Evolutionary conservation across 2,113 vertebrate species (phyloP).

Genomic region (Calypte anna): DNA sequence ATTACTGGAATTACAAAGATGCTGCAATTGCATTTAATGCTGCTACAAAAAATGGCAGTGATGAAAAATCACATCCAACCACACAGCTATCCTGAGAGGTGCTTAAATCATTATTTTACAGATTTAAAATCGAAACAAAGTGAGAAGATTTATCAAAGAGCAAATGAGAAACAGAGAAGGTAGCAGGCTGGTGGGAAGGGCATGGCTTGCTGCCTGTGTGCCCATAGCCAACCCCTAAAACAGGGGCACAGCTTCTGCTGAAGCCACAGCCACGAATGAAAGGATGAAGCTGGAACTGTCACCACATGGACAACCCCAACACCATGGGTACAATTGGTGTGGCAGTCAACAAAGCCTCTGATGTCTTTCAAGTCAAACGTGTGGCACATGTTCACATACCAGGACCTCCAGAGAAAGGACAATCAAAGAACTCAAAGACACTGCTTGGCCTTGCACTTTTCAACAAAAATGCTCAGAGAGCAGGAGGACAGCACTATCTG

Average conservation of each 20-base stretch:
- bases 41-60: not conserved
- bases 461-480: not conserved
- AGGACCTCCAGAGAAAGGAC: not conserved
- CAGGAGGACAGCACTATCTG: not conserved
- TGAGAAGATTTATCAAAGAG: not conserved
- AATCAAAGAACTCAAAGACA: not conserved
- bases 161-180: not conserved
- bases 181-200: not conserved
- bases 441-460: not conserved
- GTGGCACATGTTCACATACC: not conserved
- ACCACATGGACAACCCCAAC: not conserved
- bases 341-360: not conserved
- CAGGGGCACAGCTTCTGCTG: not conserved
- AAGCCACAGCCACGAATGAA: not conserved
- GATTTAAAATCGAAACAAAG: not conserved
- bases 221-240: not conserved
- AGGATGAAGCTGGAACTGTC: not conserved
- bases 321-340: fast-evolving
- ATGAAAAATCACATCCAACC: not conserved
- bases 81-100: not conserved
- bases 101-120: not conserved
- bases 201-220: fast-evolving
- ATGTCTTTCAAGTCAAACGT: not conserved
- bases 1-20: not conserved
- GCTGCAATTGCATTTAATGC: not conserved